Base-by-base conservation (phyloP, 2,797 vertebrate species). In the Pipistrellus kuhlii region DNA sequence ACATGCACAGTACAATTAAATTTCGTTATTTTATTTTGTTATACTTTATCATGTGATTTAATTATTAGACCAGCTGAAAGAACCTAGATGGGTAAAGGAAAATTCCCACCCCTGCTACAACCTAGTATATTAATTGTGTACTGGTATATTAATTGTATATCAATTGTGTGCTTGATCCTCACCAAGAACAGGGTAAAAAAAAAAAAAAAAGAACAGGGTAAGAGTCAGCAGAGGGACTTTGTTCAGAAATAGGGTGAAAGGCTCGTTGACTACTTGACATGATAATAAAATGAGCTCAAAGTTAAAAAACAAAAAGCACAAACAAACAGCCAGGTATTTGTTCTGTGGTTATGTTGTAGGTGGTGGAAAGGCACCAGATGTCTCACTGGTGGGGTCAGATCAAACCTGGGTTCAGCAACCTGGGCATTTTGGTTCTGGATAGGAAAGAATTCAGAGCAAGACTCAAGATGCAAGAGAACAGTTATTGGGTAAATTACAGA, bases 251-350 rank as follows among this genome's bases (percentile, higher is more conserved):
- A 27, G 35, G 41, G 17, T 80, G 38, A 71, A 11, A 30, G 57
- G 10, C 20, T 53, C 62, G 2, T 5, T 72, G 44, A 44, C 17
- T 84, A 51, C 6, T 46, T 93, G 59, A 80, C 27, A 44, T 75
- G 51, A 51, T 71, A 88, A 30, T 66, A 72, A 92, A 93, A 78
- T 51, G 48, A 88, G 32, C 32, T 95, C 35, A 73, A 88, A 69
- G 44, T 71, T 59, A 78, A 78, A 85, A 93, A 94, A 55, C 8
- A 38, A 95, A 77, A 53, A 18, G 4, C 8, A 77, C 38, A 55
- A 48, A 32, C 17, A 55, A 93, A 73, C 0, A 55, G 9, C 35
- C 55, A 73, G 20, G 32, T 73, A 73, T 94, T 91, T 93, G n/a
- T 77, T 91, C 30, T 51, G 6, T 46, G 53, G 18, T 35, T 82